These are phyloP conservation scores for Pollicipes pollicipes DNA, from an alignment of 1,140 invertebrate genomes.

Conservation along the genomic window DNA sequence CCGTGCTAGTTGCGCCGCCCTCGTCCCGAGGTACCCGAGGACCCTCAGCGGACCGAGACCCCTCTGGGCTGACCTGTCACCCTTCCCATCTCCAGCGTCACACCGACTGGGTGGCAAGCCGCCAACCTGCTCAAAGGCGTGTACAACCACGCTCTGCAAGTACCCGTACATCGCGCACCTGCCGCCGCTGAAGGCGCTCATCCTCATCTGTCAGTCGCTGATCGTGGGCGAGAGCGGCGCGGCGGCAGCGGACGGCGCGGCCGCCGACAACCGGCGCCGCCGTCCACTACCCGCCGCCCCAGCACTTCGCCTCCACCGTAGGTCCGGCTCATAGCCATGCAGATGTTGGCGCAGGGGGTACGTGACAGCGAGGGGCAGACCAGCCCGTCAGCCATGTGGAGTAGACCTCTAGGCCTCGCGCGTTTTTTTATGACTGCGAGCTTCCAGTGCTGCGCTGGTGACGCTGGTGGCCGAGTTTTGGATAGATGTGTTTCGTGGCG, in stretches of 20 bases:
- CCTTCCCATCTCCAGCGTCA: slow-evolving; percentile 41
- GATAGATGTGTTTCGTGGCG: too few species aligned
- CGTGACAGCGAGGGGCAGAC: slow-evolving; percentile 20
- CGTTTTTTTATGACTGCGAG: too few species aligned
- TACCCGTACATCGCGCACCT: slow-evolving; percentile 93
- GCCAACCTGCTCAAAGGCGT: slow-evolving; percentile 81
- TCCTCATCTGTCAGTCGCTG: slow-evolving; percentile 63
- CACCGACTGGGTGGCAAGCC: slow-evolving; percentile 89
- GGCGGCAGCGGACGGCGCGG: slow-evolving; percentile 22
- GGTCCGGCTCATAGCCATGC: slow-evolving; percentile 75
- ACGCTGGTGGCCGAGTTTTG: too few species aligned
- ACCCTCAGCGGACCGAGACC: too few species aligned
- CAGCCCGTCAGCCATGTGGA: slow-evolving; percentile 10
- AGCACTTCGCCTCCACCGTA: slow-evolving; percentile 88
- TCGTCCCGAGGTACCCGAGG: too few species aligned
- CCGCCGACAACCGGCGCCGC: slow-evolving; percentile 22
- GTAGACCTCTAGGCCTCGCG: slow-evolving; percentile 3
- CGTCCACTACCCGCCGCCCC: slow-evolving; percentile 71
- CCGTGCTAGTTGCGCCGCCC: too few species aligned
- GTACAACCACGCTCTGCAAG: slow-evolving; percentile 74
- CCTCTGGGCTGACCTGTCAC: not conserved
- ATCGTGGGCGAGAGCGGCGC: slow-evolving; percentile 45
- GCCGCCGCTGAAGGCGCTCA: slow-evolving; percentile 79
- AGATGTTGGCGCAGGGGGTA: slow-evolving; percentile 77
- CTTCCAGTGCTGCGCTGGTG: too few species aligned